These are phyloP conservation scores for Pollenia angustigena DNA, from an alignment of 2,888 invertebrate species.

Conservation along the genomic window DNA sequence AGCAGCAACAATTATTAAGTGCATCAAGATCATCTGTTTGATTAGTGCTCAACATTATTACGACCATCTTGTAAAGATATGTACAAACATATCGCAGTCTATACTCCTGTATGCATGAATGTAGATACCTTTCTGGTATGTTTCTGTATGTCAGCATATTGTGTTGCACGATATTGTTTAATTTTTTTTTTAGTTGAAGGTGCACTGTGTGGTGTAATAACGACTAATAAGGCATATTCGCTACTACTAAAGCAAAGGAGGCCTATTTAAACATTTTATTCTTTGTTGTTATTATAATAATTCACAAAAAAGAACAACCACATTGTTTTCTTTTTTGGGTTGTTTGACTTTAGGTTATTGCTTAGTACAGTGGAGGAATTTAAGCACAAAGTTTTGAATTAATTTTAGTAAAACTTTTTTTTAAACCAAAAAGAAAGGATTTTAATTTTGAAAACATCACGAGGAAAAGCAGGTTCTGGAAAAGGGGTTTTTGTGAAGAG, in stretches of 20 bases:
- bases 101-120: background rate
- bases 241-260: slow-evolving; percentile 52
- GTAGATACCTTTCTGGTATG: background rate
- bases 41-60: slow-evolving; percentile 71
- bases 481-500: too few species aligned
- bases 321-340: slow-evolving; percentile 29
- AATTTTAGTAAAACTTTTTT: background rate
- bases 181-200: slow-evolving; percentile 37
- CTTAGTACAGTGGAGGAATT: slow-evolving; percentile 31
- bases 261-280: slow-evolving; percentile 59
- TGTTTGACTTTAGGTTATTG: slow-evolving; percentile 47
- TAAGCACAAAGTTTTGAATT: background rate
- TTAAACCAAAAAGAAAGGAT: too few species aligned
- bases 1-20: slow-evolving; percentile 79
- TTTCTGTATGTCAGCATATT: slow-evolving; percentile 28
- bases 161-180: slow-evolving; percentile 61
- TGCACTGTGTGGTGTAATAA: slow-evolving; percentile 65
- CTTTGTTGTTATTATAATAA: slow-evolving; percentile 60
- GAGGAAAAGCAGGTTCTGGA: too few species aligned
- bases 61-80: slow-evolving; percentile 69
- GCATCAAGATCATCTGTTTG: slow-evolving; percentile 81
- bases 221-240: slow-evolving; percentile 65
- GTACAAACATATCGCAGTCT: slow-evolving; percentile 49
- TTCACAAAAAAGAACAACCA: slow-evolving; percentile 46
- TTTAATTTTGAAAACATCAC: too few species aligned